A percentile compares a stretch with the other conserved stretches of the same genome.
Conservation (phyloP, 1,140 invertebrate genomes). For the Kradibia gibbosae region DNA sequence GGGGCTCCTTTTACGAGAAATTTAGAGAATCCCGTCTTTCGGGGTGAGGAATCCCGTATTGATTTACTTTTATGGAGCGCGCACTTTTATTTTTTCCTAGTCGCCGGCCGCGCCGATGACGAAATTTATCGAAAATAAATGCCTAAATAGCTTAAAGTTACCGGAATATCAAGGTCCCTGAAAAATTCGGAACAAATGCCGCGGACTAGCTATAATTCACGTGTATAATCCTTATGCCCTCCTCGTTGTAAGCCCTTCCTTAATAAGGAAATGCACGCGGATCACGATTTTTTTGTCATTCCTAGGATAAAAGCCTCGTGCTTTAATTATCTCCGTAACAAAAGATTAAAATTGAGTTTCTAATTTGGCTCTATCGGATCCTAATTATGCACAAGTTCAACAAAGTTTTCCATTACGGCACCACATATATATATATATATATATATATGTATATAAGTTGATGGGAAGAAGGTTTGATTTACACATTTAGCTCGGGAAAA, state of each 20-base stretch:
- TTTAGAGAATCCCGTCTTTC: slow-evolving; percentile 22
- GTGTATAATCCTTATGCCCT: neutral
- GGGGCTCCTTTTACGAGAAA: neutral
- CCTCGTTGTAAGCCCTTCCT: neutral
- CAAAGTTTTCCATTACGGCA: neutral
- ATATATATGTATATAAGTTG: no score
- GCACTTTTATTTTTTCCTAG: neutral
- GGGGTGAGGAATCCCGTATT: neutral
- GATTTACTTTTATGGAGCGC: neutral
- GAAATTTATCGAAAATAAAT: slow-evolving; percentile 8
- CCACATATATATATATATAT: neutral
- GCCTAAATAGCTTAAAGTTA: neutral
- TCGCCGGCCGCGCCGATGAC: neutral
- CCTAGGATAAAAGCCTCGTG: neutral
- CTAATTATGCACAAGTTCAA: neutral
- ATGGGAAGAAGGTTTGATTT: slow-evolving; percentile 21
- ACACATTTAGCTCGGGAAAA: neutral
- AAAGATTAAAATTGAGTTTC: neutral
- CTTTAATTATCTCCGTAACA: neutral
- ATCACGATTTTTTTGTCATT: neutral
- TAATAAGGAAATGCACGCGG: neutral
- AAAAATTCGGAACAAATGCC: neutral
- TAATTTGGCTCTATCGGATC: neutral
- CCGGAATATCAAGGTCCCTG: neutral
- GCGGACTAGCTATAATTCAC: neutral